Evolutionary conservation across 2,113 vertebrate species (phyloP).

Genomic region (Crotalus viridis): DNA sequence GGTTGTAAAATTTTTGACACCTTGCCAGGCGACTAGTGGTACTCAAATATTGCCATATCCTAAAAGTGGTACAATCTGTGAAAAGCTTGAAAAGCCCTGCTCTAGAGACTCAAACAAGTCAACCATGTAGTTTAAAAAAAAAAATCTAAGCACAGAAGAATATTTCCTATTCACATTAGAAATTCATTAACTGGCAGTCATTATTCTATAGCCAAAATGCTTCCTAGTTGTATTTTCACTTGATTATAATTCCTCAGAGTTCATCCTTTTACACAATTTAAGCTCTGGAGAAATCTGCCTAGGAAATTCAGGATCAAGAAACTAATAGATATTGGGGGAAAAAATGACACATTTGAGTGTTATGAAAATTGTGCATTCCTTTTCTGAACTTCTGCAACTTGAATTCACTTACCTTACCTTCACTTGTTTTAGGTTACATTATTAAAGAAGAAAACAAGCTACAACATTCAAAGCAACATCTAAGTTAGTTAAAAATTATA

Average conservation of each 20-base stretch:
- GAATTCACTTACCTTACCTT: constrained; percentile 20
- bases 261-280: neutral
- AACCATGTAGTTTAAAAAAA: neutral
- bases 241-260: neutral
- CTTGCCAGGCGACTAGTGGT: too few relatives aligned
- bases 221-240: neutral
- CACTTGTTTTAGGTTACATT: neutral
- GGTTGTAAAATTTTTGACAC: too few relatives aligned
- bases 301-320: accelerated
- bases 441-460: neutral
- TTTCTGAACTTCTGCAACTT: neutral
- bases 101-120: neutral
- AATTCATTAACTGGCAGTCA: neutral
- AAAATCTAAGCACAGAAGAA: neutral
- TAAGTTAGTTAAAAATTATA: constrained; percentile 1
- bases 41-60: too few relatives aligned
- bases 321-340: neutral
- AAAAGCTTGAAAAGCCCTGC: too few relatives aligned
- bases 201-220: neutral
- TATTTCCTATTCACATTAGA: neutral
- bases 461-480: neutral
- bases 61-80: too few relatives aligned
- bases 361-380: neutral
- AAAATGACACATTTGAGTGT: neutral
- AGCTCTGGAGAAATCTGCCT: constrained; percentile 5